phyloP scores from a whole-genome alignment of 2,113 vertebrate genomes.

The Phycodurus eques region DNA sequence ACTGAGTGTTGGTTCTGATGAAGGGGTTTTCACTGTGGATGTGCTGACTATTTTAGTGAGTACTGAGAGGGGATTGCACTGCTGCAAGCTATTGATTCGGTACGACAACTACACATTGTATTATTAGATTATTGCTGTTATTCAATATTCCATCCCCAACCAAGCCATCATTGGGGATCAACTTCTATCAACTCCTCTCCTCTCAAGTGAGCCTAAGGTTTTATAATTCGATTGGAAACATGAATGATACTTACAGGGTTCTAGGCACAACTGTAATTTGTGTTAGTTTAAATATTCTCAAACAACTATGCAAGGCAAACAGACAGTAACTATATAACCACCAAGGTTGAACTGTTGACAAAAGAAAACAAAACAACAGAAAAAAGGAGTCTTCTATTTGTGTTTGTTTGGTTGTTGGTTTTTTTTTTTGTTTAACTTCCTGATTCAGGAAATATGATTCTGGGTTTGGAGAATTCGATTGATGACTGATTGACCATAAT shows the following conservation, averaged over 20 bases:
- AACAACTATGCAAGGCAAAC: too few species aligned
- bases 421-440: too few species aligned
- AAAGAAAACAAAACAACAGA: too few species aligned
- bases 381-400: too few species aligned
- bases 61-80: background rate
- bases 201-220: background rate
- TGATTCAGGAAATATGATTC: too few species aligned
- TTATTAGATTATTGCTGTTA: background rate
- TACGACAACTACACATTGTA: background rate
- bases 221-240: background rate
- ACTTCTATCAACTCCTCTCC: background rate
- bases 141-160: background rate
- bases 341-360: too few species aligned
- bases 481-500: too few species aligned
- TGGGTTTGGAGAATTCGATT: too few species aligned
- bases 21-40: background rate
- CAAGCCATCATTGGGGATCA: background rate
- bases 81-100: background rate
- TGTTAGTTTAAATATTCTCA: too few species aligned
- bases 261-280: too few species aligned
- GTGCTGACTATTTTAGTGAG: background rate
- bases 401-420: too few species aligned
- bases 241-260: background rate
- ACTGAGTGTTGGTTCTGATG: background rate
- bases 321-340: too few species aligned